These are phyloP conservation scores for Drosophila buzzatii DNA, from an alignment of 2,888 invertebrate species.

Conservation along the genomic window DNA sequence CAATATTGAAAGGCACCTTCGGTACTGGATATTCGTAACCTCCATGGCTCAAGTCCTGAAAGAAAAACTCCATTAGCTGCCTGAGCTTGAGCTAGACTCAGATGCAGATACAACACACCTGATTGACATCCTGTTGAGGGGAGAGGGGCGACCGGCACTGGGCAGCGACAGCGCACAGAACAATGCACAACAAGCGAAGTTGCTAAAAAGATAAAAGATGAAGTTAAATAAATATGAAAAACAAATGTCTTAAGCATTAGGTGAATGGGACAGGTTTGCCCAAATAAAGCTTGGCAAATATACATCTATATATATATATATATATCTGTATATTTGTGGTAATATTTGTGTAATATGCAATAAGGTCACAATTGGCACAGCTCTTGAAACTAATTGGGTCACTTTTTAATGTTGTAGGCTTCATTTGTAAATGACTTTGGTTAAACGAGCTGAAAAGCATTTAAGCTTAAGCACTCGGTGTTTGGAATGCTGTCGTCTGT, in stretches of 20 bases:
- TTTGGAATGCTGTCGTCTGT: constrained; percentile 38
- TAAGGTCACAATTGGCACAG: constrained; percentile 34
- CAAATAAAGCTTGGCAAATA: constrained; percentile 47
- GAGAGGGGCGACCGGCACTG: constrained; percentile 50
- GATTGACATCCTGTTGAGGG: constrained; percentile 5
- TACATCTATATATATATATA: background rate
- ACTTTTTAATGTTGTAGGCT: constrained; percentile 19
- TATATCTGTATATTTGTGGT: background rate
- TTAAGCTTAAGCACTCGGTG: constrained; percentile 33
- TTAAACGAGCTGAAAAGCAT: constrained; percentile 41
- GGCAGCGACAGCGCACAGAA: constrained; percentile 54
- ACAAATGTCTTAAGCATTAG: constrained; percentile 35
- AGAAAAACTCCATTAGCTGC: background rate
- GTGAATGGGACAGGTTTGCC: constrained; percentile 31
- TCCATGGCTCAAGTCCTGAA: constrained; percentile 38
- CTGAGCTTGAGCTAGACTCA: background rate
- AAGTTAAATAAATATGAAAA: constrained; percentile 29
- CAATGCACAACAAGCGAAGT: constrained; percentile 58
- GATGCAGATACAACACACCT: constrained; percentile 17
- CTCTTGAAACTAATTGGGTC: constrained; percentile 40
- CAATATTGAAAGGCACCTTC: constrained; percentile 61
- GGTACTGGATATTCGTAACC: constrained; percentile 75
- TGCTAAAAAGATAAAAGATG: constrained; percentile 56
- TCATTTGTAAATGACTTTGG: constrained; percentile 34
- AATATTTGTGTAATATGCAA: constrained; percentile 20